Evolutionary conservation across 1,140 invertebrate species (phyloP), one percentile per base, ranked within the genome.

Genomic region (Drosophila watanabei): DNA sequence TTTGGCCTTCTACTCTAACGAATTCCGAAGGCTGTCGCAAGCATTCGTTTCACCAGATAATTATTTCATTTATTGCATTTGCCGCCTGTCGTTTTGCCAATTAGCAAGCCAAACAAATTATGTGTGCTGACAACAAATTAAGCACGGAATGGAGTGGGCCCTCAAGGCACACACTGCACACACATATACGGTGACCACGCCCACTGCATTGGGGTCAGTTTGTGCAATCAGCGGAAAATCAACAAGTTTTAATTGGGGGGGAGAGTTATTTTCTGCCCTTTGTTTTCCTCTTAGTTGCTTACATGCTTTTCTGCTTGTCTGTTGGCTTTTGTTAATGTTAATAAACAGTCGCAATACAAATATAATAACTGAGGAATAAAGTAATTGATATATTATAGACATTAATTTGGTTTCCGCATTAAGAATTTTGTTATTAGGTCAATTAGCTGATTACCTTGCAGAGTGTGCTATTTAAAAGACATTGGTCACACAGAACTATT

Each of bases 31-130:
- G 48, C 59, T 60, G 80, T 66, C 73, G 39, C 14, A 61, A 59
- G 75, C 79, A 56, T 82, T 66, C 70, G 65, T 62, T 76, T 59
- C 14, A 69, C 18, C 56, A 65, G 75, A 71, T 82, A 79, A 76
- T 82, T 82, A 71, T 71, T 64, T 71, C 75, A 80, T 88, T 86
- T 82, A 82, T 86, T 75, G 73, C 73, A 49, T 64, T 87, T 79
- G 65, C 66, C 58, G 45, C 61, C 70, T 80, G 66, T 82, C 70
- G 80, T 66, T 58, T 62, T 60, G 66, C n/a, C 75, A 87, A 86
- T 86, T 86, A 69, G 71, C 41, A 61, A 56, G 49, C 69, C 79
- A 82, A 83, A 83, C 79, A 63, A 83, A 80, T 87, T 87, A 77
- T 76, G 58, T 63, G 57, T 57, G 43, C 56, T 28, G 65, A 48